These are phyloP conservation scores for Mugil cephalus DNA, from an alignment of 2,113 vertebrate genomes.

Conservation along the genomic window DNA sequence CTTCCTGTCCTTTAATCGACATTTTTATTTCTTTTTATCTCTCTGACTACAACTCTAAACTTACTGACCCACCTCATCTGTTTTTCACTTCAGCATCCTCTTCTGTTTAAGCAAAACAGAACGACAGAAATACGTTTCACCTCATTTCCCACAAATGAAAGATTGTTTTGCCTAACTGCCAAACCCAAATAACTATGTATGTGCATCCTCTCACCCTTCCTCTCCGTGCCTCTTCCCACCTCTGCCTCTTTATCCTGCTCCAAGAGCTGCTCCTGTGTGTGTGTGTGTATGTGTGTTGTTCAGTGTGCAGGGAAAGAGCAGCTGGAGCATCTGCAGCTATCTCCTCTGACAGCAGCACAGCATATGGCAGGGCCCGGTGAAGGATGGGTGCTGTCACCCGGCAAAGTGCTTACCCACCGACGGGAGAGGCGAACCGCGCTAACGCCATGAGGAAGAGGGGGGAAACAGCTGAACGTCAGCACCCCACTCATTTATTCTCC, in stretches of 20 bases:
- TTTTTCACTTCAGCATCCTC: neutral
- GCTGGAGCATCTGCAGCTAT: constrained; percentile 83
- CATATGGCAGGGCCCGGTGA: constrained; percentile 86
- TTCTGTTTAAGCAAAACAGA: neutral
- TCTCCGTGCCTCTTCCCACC: constrained; percentile 35
- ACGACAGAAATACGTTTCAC: neutral
- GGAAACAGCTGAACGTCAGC: constrained; percentile 82
- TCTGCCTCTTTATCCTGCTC: constrained; percentile 55
- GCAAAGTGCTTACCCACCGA: constrained; percentile 82
- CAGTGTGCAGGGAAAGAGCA: constrained; percentile 71
- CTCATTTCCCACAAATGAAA: constrained; percentile 1
- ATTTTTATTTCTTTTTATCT: too few species aligned
- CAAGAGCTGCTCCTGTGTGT: constrained; percentile 29
- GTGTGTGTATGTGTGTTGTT: constrained; percentile 47
- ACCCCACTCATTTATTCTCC: constrained; percentile 76
- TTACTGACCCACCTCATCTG: too few species aligned
- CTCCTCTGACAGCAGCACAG: constrained; percentile 82
- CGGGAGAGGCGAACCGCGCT: constrained; percentile 68
- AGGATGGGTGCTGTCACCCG: constrained; percentile 87
- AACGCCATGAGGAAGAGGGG: constrained; percentile 67
- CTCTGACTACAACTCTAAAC: too few species aligned
- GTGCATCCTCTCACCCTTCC: constrained; percentile 25
- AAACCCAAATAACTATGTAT: constrained; percentile 15
- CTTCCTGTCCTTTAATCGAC: neutral
- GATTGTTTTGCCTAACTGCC: constrained; percentile 1